A percentile compares a stretch with the other conserved stretches of the same genome.
These are phyloP conservation scores for Oriolus oriolus DNA, from an alignment of 2,113 vertebrate species.

Conservation along the genomic window DNA sequence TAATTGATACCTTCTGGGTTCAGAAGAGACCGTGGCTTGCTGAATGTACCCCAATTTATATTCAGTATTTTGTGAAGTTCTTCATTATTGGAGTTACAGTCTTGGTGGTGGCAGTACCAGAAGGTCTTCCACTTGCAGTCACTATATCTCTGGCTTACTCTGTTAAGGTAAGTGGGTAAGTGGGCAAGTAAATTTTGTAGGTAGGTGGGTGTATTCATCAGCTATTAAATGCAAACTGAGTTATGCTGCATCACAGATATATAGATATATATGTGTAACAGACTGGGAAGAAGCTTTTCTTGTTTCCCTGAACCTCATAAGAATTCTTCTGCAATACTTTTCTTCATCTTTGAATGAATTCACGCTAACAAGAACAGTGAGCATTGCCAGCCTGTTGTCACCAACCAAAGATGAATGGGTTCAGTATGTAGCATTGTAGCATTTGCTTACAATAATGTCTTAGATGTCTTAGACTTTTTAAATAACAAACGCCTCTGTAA, in stretches of 20 bases:
- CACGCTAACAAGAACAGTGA: neutral
- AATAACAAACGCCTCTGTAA: neutral
- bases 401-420: neutral
- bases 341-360: neutral
- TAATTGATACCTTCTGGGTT: slow-evolving; percentile 94
- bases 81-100: slow-evolving; percentile 99
- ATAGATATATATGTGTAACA: neutral
- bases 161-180: slow-evolving; percentile 85
- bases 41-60: slow-evolving; percentile 94
- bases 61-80: slow-evolving; percentile 99
- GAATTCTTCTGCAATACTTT: neutral
- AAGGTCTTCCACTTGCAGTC: slow-evolving; percentile 96
- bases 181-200: neutral
- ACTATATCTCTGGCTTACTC: slow-evolving; percentile 98
- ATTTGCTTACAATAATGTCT: neutral
- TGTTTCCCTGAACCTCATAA: neutral
- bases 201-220: neutral
- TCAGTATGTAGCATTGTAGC: neutral
- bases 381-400: neutral
- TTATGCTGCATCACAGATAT: neutral
- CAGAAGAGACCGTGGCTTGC: slow-evolving; percentile 88
- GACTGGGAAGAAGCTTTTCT: neutral
- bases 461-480: neutral
- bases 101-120: slow-evolving; percentile 94
- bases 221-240: neutral